phyloP scores from a whole-genome alignment of 2,797 vertebrate species.

The Aplochiton taeniatus region DNA sequence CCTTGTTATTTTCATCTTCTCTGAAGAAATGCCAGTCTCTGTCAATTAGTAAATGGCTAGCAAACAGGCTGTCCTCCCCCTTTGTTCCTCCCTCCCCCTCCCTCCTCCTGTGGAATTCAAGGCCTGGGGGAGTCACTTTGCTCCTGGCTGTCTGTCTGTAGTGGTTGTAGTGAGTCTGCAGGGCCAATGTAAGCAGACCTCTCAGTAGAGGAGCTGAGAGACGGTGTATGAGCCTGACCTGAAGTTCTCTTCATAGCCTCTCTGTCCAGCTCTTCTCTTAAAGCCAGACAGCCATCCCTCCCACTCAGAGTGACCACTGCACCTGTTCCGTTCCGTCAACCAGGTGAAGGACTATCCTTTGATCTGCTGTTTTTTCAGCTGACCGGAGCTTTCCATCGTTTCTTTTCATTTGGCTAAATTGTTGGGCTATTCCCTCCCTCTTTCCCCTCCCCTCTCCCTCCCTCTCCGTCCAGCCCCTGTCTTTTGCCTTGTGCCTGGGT shows the following conservation, averaged over 20 bases:
- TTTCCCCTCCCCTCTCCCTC: slow-evolving; percentile 51
- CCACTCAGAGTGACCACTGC: slow-evolving; percentile 47
- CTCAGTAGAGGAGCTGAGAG: slow-evolving; percentile 24
- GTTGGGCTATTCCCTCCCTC: slow-evolving; percentile 47
- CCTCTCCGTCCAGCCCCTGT: slow-evolving; percentile 36
- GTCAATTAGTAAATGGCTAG: slow-evolving; percentile 52
- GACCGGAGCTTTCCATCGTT: slow-evolving; percentile 47
- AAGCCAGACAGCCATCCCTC: background rate
- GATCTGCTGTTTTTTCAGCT: slow-evolving; percentile 58
- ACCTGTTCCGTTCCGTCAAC: slow-evolving; percentile 68
- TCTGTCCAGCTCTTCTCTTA: slow-evolving; percentile 4
- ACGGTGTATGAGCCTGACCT: slow-evolving; percentile 31
- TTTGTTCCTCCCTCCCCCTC: slow-evolving; percentile 6
- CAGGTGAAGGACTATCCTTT: slow-evolving; percentile 61
- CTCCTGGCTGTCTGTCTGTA: slow-evolving; percentile 33
- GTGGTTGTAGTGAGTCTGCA: slow-evolving; percentile 42
- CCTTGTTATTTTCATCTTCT: slow-evolving; percentile 50
- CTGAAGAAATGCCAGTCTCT: slow-evolving; percentile 39
- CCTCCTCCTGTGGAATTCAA: slow-evolving; percentile 59
- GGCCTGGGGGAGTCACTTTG: slow-evolving; percentile 48
- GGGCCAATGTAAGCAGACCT: slow-evolving; percentile 14
- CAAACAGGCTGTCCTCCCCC: slow-evolving; percentile 32
- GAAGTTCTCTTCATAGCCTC: slow-evolving; percentile 10
- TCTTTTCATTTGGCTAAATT: slow-evolving; percentile 61
- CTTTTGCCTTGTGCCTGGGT: slow-evolving; percentile 29